Percentiles rank a stretch among this genome's conserved stretches.
These are phyloP conservation scores for Pemphredon lugubris DNA, from an alignment of 2,888 invertebrate genomes.

Conservation along the genomic window DNA sequence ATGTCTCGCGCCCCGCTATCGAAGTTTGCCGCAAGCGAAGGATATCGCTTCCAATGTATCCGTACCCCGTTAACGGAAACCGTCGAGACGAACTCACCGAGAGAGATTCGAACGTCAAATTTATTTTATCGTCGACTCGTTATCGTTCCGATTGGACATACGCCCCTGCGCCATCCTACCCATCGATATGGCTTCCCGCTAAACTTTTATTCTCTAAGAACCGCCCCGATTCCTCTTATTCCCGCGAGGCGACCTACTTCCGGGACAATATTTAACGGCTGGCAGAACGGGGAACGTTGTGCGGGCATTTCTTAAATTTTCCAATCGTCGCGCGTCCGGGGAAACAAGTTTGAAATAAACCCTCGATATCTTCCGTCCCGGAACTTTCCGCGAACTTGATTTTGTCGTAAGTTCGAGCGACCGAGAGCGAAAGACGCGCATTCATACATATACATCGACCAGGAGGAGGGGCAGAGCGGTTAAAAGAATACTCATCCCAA, in stretches of 20 bases:
- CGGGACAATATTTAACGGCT: slow-evolving; percentile 36
- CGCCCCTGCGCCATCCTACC: slow-evolving; percentile 8
- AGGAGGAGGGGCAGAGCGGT: too few relatives aligned
- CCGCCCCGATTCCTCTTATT: slow-evolving; percentile 40
- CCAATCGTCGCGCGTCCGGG: too few relatives aligned
- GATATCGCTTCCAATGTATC: slow-evolving; percentile 36
- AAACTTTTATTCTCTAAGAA: slow-evolving; percentile 34
- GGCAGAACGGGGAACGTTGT: background rate
- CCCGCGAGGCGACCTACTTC: slow-evolving; percentile 40
- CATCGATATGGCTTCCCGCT: slow-evolving; percentile 48
- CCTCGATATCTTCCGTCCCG: too few relatives aligned
- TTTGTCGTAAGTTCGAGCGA: too few relatives aligned
- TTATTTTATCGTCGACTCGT: slow-evolving; percentile 61
- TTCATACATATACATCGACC: too few relatives aligned
- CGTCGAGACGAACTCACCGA: slow-evolving; percentile 43
- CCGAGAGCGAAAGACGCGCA: too few relatives aligned
- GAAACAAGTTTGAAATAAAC: too few relatives aligned
- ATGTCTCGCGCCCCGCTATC: slow-evolving; percentile 6
- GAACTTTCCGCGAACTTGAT: too few relatives aligned
- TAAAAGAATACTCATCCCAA: too few relatives aligned
- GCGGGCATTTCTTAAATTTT: too few relatives aligned
- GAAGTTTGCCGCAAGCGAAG: slow-evolving; percentile 38
- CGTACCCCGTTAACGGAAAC: slow-evolving; percentile 20
- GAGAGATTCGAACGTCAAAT: slow-evolving; percentile 63
- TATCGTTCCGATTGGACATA: slow-evolving; percentile 48